phyloP scores from a whole-genome alignment of 2,113 vertebrate species.

The Calyptommatus sinebrachiatus region DNA sequence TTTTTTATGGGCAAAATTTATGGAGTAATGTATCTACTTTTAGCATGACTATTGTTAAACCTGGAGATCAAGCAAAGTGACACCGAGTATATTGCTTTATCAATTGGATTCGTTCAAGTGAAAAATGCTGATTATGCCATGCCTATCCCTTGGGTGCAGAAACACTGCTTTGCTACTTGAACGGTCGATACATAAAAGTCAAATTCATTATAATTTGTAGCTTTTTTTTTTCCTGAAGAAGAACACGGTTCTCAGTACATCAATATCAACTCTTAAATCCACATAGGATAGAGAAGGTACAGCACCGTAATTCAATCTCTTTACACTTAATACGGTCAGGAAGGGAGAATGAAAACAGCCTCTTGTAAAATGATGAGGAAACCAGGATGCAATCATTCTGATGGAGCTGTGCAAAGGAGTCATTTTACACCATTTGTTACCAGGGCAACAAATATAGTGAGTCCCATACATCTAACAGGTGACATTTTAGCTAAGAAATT shows the following conservation, averaged over 20 bases:
- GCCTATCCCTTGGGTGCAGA: constrained; percentile 78
- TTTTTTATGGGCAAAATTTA: constrained; percentile 80
- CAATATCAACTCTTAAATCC: constrained; percentile 86
- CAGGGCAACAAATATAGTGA: constrained; percentile 84
- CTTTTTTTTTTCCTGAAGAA: constrained; percentile 78
- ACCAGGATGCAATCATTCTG: constrained; percentile 87
- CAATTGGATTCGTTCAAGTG: constrained; percentile 82
- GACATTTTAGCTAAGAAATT: constrained; percentile 88
- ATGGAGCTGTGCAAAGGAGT: constrained; percentile 82
- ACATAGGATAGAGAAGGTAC: constrained; percentile 79
- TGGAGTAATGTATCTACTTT: constrained; percentile 81
- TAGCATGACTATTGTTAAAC: constrained; percentile 84
- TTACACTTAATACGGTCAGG: constrained; percentile 84
- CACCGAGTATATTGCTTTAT: constrained; percentile 85
- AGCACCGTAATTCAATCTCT: constrained; percentile 85
- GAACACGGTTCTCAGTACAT: constrained; percentile 79
- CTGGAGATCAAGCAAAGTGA: constrained; percentile 82
- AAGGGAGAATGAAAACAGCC: constrained; percentile 85
- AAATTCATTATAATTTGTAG: constrained; percentile 88
- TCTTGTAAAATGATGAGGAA: constrained; percentile 87
- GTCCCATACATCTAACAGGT: constrained; percentile 83
- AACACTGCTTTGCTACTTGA: constrained; percentile 81
- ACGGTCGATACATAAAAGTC: constrained; percentile 83
- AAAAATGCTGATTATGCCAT: constrained; percentile 85
- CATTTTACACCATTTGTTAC: constrained; percentile 85